Percentiles rank a stretch among this genome's conserved stretches.
These are phyloP conservation scores for Phasia obesa DNA, from an alignment of 2,888 invertebrate genomes.

Conservation along the genomic window DNA sequence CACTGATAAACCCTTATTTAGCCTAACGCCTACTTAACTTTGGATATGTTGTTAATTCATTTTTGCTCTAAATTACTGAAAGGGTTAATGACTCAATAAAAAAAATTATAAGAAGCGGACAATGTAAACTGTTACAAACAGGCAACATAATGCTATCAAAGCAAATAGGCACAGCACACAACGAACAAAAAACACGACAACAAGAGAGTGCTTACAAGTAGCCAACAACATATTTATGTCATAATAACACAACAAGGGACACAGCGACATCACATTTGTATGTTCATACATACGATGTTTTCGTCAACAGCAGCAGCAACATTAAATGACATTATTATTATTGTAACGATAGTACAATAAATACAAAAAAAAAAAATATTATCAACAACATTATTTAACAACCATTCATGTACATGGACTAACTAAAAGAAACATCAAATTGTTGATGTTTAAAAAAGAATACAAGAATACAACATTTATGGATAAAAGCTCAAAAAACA, in stretches of 20 bases:
- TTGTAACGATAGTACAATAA: slow-evolving; percentile 34
- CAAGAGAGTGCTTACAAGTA: slow-evolving; percentile 50
- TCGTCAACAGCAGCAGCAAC: slow-evolving; percentile 39
- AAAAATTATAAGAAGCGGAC: slow-evolving; percentile 37
- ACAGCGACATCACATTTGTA: slow-evolving; percentile 34
- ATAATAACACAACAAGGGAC: slow-evolving; percentile 55
- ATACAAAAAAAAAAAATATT: slow-evolving; percentile 25
- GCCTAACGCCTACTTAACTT: slow-evolving; percentile 70
- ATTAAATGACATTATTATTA: slow-evolving; percentile 27
- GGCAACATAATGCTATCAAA: slow-evolving; percentile 30
- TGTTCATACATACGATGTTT: slow-evolving; percentile 33
- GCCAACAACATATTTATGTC: slow-evolving; percentile 68
- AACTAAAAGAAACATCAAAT: slow-evolving; percentile 49
- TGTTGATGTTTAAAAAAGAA: slow-evolving; percentile 41
- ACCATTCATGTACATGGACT: not conserved
- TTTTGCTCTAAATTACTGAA: slow-evolving; percentile 46
- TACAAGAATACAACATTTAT: slow-evolving; percentile 47
- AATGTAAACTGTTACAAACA: slow-evolving; percentile 51
- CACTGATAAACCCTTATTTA: slow-evolving; percentile 67
- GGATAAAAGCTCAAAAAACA: slow-evolving; percentile 39
- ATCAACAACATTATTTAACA: slow-evolving; percentile 38
- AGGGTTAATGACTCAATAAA: slow-evolving; percentile 68
- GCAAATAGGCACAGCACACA: slow-evolving; percentile 5
- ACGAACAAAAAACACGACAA: slow-evolving; percentile 24
- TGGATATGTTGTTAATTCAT: slow-evolving; percentile 36